These are phyloP conservation scores for Caranx melampygus DNA, from an alignment of 2,113 vertebrate genomes.

Conservation along the genomic window DNA sequence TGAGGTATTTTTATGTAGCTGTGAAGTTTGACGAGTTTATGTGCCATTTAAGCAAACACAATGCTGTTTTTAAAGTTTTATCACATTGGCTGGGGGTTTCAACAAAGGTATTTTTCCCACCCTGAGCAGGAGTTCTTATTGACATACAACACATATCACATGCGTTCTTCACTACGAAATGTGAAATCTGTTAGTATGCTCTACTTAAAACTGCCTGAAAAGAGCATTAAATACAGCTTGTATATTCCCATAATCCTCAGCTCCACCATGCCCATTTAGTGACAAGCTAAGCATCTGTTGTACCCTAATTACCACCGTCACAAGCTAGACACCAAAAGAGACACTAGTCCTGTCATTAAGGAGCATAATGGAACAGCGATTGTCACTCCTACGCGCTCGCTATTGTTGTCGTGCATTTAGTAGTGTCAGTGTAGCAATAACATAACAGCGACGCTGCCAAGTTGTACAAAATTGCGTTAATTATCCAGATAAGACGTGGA, in stretches of 20 bases:
- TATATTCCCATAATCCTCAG: conserved; percentile 19
- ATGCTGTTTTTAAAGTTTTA: conserved; percentile 24
- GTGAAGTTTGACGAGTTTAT: conserved; percentile 8
- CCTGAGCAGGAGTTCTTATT: background rate
- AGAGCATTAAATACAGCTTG: conserved; percentile 8
- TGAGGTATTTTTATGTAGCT: conserved; percentile 23
- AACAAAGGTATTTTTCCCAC: conserved; percentile 14
- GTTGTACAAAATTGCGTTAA: conserved; percentile 2
- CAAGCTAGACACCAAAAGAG: conserved; percentile 23
- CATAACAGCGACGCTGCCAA: background rate
- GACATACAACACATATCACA: conserved; percentile 51
- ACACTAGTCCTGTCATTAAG: conserved; percentile 37
- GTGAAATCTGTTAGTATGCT: conserved; percentile 10
- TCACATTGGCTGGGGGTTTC: background rate
- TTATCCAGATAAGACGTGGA: background rate
- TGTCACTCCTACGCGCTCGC: conserved; percentile 20
- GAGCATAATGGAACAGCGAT: conserved; percentile 31
- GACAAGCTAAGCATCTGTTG: conserved; percentile 35
- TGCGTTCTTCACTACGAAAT: conserved; percentile 2
- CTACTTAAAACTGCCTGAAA: background rate
- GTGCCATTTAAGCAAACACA: conserved; percentile 40
- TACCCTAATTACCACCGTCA: conserved; percentile 25
- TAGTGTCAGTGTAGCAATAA: conserved; percentile 37
- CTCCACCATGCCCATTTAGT: conserved; percentile 27
- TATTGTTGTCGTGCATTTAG: conserved; percentile 19